Conservation (phyloP, 2,113 vertebrate genomes). For the Paraplagusia blochii region DNA sequence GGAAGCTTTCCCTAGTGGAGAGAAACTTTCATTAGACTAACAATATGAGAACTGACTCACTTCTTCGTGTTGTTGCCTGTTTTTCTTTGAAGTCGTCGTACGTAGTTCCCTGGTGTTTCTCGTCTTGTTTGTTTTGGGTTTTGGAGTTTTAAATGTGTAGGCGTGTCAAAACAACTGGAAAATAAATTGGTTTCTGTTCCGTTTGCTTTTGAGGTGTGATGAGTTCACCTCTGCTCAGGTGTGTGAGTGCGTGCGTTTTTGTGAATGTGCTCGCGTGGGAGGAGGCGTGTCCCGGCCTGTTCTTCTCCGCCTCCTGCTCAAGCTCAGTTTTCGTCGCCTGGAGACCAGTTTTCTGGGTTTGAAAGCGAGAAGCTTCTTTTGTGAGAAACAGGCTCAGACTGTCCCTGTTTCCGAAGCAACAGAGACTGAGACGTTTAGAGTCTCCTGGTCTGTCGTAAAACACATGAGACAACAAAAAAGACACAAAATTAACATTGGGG, state of each 20-base stretch:
- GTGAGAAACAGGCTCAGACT: not conserved
- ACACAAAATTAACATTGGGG: not conserved
- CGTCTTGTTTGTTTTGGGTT: no score
- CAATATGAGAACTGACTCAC: no score
- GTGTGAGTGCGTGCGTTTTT: not conserved
- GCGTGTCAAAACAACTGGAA: no score
- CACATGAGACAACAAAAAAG: not conserved
- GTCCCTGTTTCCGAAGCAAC: constrained; percentile 30
- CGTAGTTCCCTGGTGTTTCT: not conserved
- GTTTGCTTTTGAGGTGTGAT: no score
- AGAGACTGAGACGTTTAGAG: not conserved
- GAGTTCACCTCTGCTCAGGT: no score
- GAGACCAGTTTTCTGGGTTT: constrained; percentile 37
- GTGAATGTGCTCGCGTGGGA: constrained; percentile 20
- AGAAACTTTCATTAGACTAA: no score
- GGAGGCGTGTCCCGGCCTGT: constrained; percentile 29
- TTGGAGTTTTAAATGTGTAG: no score
- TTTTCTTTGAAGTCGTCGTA: no score
- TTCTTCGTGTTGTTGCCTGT: no score
- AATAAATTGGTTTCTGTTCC: no score
- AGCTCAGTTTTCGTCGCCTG: constrained; percentile 48
- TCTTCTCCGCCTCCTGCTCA: not conserved
- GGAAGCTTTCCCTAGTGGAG: not conserved
- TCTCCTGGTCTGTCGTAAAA: not conserved
- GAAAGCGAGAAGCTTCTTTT: constrained; percentile 30